Evolutionary conservation across 2,888 invertebrate species (phyloP).

Genomic region (Aphidius colemani): DNA sequence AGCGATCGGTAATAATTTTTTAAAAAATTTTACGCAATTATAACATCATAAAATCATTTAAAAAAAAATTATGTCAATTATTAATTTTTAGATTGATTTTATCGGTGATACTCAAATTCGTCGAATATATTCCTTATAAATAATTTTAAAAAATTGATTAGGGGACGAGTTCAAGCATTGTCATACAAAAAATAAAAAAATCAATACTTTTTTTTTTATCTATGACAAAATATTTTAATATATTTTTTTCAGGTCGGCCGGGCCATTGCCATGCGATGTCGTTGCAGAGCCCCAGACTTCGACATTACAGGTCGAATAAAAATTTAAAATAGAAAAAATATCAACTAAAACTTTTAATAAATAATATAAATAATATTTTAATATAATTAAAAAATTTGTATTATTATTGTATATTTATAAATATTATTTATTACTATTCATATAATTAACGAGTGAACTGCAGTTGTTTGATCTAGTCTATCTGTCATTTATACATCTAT

Average conservation of each 20-base stretch:
- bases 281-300: slow-evolving; percentile 69
- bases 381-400: not conserved
- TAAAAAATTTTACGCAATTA: too few species aligned
- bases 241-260: slow-evolving; percentile 58
- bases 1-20: too few species aligned
- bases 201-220: too few species aligned
- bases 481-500: too few species aligned
- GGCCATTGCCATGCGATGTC: slow-evolving; percentile 60
- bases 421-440: not conserved
- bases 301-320: slow-evolving; percentile 75
- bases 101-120: too few species aligned
- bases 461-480: not conserved
- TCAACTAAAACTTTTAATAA: not conserved
- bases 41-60: too few species aligned
- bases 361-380: not conserved
- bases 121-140: too few species aligned
- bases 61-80: too few species aligned
- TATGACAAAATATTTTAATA: slow-evolving; percentile 33
- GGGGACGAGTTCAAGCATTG: too few species aligned
- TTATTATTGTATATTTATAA: not conserved
- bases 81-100: too few species aligned
- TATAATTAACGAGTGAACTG: not conserved
- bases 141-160: too few species aligned
- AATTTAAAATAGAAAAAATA: slow-evolving; percentile 4
- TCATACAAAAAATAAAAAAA: too few species aligned